Base-by-base conservation (phyloP, 2,113 vertebrate genomes). In the Mionectes macconnelli region DNA sequence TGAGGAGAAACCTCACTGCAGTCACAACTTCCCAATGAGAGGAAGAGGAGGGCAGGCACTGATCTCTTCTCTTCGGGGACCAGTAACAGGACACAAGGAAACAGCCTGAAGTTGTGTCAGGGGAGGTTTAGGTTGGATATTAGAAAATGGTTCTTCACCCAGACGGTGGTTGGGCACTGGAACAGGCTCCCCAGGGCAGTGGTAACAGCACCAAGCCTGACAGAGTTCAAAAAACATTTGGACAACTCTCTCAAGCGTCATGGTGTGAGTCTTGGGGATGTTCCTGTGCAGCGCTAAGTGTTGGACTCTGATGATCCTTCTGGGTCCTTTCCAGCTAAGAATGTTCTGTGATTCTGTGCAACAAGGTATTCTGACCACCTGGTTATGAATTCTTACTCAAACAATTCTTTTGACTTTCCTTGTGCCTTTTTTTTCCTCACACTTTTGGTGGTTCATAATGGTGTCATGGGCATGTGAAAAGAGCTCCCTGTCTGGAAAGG, bases 391-490 rank as follows among this genome's bases (percentile, higher is more conserved):
- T 72, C 39, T 77, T 60, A 33, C 66, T 73, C 60, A 44, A 33
- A 53, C 31, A 73, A 14, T 45, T 64, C n/a, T 25, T 9, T 25
- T 90, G 52, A 62, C 42, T 89, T 87, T 27, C 31, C 14, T 45
- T 0, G 0, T 72, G 33, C 10, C 1, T 50, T 62, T 76, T 69
- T 50, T 70, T 56, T 40, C 3, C 24, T 28, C 12, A 12, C 5
- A 6, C 40, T 44, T 84, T 72, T 73, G 53, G 10, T 87, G 75
- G 31, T 85, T 62, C 2, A 2, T 64, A n/a, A 59, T 28, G 16
- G 31, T 68, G 37, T 40, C 2, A 1, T 20, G 13, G 74, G 5
- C 16, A 16, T 5, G 7, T 40, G 25, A 53, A 66, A 92, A 23
- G 40, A 62, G 14, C 6, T 83, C 14, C 42, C 10, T 63, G n/a